Evolutionary conservation across 2,797 vertebrate genomes (phyloP), one percentile per base, ranked within the genome.

Genomic region (Diplodus puntazzo): DNA sequence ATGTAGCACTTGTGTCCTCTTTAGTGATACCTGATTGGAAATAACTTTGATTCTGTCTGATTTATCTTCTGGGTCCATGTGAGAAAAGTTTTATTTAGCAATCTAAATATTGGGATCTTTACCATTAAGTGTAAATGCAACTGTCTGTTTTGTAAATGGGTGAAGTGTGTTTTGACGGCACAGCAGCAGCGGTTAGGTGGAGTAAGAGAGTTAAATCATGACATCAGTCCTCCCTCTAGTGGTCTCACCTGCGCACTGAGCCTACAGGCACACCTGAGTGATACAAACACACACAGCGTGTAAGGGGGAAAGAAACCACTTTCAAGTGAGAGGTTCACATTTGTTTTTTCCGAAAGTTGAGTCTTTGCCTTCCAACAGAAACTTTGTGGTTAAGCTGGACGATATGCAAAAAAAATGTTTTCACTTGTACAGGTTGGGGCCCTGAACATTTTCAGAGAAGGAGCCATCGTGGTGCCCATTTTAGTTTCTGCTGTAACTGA

Each of bases 191-290:
- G 17, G 23, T 9, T 8, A 30, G 55, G 42, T 53, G 68, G 58
- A 68, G 55, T 16, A 9, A 53, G 17, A 25, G 25, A 49, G 54
- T 52, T 48, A 16, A 80, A 73, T 58, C 50, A 58, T 85, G 73
- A 78, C 67, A 78, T 76, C 60, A 86, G 83, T 54, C 12, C 81
- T 85, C 92, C 93, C 92, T 87, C 93, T 93, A 88, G 92, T 90
- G 93, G 92, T 69, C 63, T 75, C 14, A 77, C 30, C 53, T 48
- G 55, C n/a, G 55, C 72, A 88, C 18, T 65, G 78, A 76, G 23
- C 52, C 55, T 58, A 1, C 58, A 66, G 12, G 49, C 43, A 60
- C 45, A 75, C 57, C 70, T 80, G 50, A 9, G 4, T 42, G 25
- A 61, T 4, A 14, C 14, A 14, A 3, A 34, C 4, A 57, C 30